Conservation (phyloP, 1,140 invertebrate species). For the Lethocerus indicus region DNA sequence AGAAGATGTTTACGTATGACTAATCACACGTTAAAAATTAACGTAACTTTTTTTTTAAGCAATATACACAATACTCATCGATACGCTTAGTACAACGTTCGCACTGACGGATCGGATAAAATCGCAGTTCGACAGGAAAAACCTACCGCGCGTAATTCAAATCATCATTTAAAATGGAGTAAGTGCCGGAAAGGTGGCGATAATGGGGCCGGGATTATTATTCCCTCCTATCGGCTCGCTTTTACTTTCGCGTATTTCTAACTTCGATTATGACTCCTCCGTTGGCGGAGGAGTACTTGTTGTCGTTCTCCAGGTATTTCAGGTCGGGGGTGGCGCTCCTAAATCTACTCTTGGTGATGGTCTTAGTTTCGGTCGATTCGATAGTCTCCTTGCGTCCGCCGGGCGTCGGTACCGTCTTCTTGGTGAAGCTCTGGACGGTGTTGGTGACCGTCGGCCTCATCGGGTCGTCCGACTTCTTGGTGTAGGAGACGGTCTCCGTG, state of each 20-base stretch:
- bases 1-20: too few species aligned
- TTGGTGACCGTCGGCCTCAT: conserved; percentile 41
- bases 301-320: conserved; percentile 21
- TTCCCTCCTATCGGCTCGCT: too few species aligned
- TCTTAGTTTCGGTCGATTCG: conserved; percentile 46
- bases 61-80: too few species aligned
- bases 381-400: conserved; percentile 42
- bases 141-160: too few species aligned
- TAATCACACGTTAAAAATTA: too few species aligned
- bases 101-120: too few species aligned
- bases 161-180: too few species aligned
- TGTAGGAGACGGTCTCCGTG: conserved; percentile 46
- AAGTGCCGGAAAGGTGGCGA: too few species aligned
- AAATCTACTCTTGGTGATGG: conserved; percentile 41
- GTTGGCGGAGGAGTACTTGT: conserved; percentile 17
- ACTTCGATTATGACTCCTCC: conserved; percentile 31
- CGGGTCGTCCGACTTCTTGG: conserved; percentile 41
- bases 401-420: conserved; percentile 40
- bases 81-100: too few species aligned
- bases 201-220: too few species aligned
- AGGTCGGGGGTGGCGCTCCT: conserved; percentile 28
- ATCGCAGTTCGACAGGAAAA: too few species aligned
- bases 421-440: conserved; percentile 43
- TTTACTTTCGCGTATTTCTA: conserved; percentile 21
- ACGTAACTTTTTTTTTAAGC: too few species aligned